phyloP scores from a whole-genome alignment of 2,888 invertebrate species.

The Stomorhina lunata region DNA sequence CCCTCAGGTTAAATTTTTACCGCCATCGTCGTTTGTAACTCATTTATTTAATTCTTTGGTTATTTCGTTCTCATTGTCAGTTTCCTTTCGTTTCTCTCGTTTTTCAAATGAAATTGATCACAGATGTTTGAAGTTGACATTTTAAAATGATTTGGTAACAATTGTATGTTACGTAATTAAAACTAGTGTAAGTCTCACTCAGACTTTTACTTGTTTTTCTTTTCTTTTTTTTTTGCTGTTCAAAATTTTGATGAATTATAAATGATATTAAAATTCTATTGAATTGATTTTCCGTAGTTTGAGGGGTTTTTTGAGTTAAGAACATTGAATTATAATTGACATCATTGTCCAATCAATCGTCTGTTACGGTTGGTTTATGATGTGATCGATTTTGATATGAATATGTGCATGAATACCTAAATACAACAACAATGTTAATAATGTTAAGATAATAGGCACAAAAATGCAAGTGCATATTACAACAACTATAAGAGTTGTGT shows the following conservation, averaged over 20 bases:
- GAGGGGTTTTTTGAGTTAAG: slow-evolving; percentile 11
- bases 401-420: slow-evolving; percentile 49
- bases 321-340: slow-evolving; percentile 57
- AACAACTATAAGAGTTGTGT: slow-evolving; percentile 1
- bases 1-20: slow-evolving; percentile 46
- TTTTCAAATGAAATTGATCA: slow-evolving; percentile 58
- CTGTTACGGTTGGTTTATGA: slow-evolving; percentile 63
- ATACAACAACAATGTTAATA: slow-evolving; percentile 4
- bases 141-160: slow-evolving; percentile 11
- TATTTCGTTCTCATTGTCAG: too few species aligned
- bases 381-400: slow-evolving; percentile 61
- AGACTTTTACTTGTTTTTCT: not conserved
- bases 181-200: slow-evolving; percentile 45
- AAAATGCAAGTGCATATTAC: slow-evolving; percentile 57
- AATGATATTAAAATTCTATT: slow-evolving; percentile 30
- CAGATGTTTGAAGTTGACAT: slow-evolving; percentile 56
- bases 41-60: not conserved
- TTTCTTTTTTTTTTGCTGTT: not conserved
- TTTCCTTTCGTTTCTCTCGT: not conserved
- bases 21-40: slow-evolving; percentile 47
- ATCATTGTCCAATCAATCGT: slow-evolving; percentile 65
- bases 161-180: slow-evolving; percentile 58
- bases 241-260: slow-evolving; percentile 8
- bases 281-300: slow-evolving; percentile 42
- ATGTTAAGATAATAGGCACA: slow-evolving; percentile 17